Evolutionary conservation across 2,888 invertebrate species (phyloP), one percentile per base, ranked within the genome.

Genomic region (Cheiracanthium punctorium): DNA sequence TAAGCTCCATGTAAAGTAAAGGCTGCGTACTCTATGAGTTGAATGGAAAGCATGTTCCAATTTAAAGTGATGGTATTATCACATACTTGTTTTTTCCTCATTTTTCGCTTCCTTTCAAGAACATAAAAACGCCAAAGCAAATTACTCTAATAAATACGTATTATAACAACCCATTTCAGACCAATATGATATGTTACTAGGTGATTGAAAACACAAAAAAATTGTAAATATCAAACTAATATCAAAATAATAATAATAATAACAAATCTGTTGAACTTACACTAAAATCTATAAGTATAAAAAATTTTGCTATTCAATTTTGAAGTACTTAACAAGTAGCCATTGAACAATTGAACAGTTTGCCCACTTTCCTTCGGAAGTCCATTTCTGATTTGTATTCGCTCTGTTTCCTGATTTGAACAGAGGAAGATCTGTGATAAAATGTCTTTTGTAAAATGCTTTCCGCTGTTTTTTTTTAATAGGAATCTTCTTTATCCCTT

Each of bases 401-500:
- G 5, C 24, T 24, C 58, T 24, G 58, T 58, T 24, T 58, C 1
- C 24, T 24, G 20, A 17, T 24, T 58, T n/a, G 5, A 1, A 1
- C 24, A 5, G 4, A 5, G 24, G 7, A 5, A 24, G 58, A 58
- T 20, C 2, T 58, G 24, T 58, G 8, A 1, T 58, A 24, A 24
- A 24, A 58, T 24, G 24, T 20, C 10, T 24, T 1, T 12, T 24
- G 20, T 24, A 24, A 7, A 24, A 24, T 24, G 20, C 24, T 58
- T 24, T 58, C 24, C 4, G 58, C 24, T n/a, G n/a, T n/a, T 5
- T 20, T 24, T 4, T 24, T 58, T n/a, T 2, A 37, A 37, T 1
- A 24, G 17, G 2, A 17, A 2, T 14, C 17, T 17, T 17, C 69
- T 29, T 73, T 84, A 84, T 20, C 82, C 82, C 20, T 79, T 88